Base-by-base conservation (phyloP, 53 echinoderm and acorn worm species). In the Stichopus horrens region DNA sequence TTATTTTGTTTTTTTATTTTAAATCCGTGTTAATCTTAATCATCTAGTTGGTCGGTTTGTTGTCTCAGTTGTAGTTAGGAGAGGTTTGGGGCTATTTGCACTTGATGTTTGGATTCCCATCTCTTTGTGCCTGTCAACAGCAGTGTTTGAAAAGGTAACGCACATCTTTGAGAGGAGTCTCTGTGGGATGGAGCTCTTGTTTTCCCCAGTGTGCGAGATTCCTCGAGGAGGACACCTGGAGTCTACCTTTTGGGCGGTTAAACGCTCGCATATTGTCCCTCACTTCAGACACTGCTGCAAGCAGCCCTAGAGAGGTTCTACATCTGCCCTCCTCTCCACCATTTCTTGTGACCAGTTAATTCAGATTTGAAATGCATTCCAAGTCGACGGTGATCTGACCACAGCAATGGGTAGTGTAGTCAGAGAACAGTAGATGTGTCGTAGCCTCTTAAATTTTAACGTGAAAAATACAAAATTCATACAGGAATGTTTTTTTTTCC, bases 331-430 rank as follows among this genome's bases (percentile, higher is more conserved):
- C 58, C 54, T 80, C 81, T 79, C 79, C 56, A 37, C 57, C 58
- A 22, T 81, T 81, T 56, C 57, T 81, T 18, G 81, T 81, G 81
- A 58, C 58, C 56, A 81, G 81, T 19, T 56, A 81, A 37, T 75
- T 21, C 54, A 81, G 57, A 81, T 81, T 81, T 81, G 57, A 81
- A 55, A 81, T 58, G 81, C 81, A 81, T 81, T 81, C 81, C 81
- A 81, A 37, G 58, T 81, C 58, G 81, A 81, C 22, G 57, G 58
- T 58, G 22, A 57, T 81, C 57, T 53, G 57, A 19, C 58, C 57
- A 56, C 81, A 81, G 53, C 81, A n/a, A 57, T 81, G 81, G 81
- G 81, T 81, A 81, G 21, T 81, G 81, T 81, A 56, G 81, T 81
- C 81, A 53, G 81, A 81, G 58, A 81, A 81, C 57, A 58, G 57